Base-by-base conservation (phyloP, 2,888 invertebrate species). In the Nomada hirtipes region DNA sequence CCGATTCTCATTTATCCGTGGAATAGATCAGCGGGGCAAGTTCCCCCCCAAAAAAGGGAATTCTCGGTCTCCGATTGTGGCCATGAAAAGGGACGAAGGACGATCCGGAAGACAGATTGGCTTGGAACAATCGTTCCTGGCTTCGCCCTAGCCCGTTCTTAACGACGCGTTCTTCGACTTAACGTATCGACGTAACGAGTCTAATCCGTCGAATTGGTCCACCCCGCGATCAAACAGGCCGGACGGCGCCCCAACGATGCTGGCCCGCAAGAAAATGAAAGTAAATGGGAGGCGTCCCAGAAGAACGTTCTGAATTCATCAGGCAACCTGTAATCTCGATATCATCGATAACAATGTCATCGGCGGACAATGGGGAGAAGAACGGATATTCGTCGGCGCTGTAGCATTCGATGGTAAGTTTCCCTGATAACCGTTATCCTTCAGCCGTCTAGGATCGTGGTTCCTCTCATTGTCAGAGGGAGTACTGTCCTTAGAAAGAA, bases 311-410 rank as follows among this genome's bases (percentile, higher is more conserved):
- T 80, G 83, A 89, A 88, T 89, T 89, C 88, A 88, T 89, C 89
- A 80, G 83, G 83, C 86, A 88, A 87, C 89, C 89, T 89, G 89
- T 91, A 90, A 91, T 90, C 90, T 90, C 86, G 79, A 80, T 87
- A 83, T 89, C 90, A 90, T 90, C 88, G 90, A 91, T 91, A 91
- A 90, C 89, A 90, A 89, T 89, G 89, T 90, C 90, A 89, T 88
- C 83, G 71, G 76, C 84, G 86, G 88, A 90, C 89, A 89, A 89
- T 88, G 84, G 83, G 74, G 76, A 53, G 53, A 74, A 68, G 82
- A 64, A 70, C 64, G 68, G 70, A 74, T 75, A 60, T 57, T 59
- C 57, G 36, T 29, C 15, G 36, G 29, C 59, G 18, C 20, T n/a
- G n/a, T 29, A 23, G 29, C 70, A 20, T 10, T 20, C 36, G 11